Conservation (phyloP, 2,888 invertebrate genomes). For the Pseudolycoriella hygida region DNA sequence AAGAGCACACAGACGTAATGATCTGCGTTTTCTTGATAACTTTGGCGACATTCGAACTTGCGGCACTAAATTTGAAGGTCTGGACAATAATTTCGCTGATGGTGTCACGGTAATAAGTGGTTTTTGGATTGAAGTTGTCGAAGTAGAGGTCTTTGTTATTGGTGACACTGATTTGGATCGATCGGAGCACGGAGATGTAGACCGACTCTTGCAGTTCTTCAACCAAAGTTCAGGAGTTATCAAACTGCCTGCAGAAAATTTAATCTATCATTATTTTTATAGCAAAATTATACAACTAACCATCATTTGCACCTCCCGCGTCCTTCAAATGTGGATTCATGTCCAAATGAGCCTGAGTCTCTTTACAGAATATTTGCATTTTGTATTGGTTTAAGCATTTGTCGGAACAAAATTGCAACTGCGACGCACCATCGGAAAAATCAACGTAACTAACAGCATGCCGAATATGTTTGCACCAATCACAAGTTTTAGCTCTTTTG, state of each 20-base stretch:
- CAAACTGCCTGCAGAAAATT: conserved; percentile 29
- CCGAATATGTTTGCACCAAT: conserved; percentile 82
- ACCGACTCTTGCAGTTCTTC: conserved; percentile 54
- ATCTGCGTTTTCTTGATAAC: not conserved
- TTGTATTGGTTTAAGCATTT: conserved; percentile 92
- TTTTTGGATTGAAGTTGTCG: conserved; percentile 26
- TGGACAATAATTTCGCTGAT: conserved; percentile 42
- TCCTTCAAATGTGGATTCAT: conserved; percentile 56
- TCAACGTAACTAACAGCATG: conserved; percentile 85
- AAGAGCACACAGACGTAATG: not conserved
- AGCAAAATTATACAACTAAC: conserved; percentile 9
- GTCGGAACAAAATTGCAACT: conserved; percentile 80
- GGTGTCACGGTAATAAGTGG: conserved; percentile 49
- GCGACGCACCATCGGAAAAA: conserved; percentile 79
- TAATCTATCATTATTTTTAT: conserved; percentile 11
- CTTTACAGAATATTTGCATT: conserved; percentile 91
- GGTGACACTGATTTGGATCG: conserved; percentile 36
- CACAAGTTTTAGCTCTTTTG: conserved; percentile 80
- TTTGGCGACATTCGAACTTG: not conserved
- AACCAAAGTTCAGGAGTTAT: conserved; percentile 89
- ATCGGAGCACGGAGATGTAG: conserved; percentile 39
- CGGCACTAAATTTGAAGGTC: conserved; percentile 8
- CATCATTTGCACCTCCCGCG: conserved; percentile 19
- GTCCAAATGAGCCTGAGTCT: conserved; percentile 81
- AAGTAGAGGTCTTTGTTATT: conserved; percentile 16